These are phyloP conservation scores for Eupithecia centaureata DNA, from an alignment of 2,888 invertebrate genomes.

Conservation along the genomic window DNA sequence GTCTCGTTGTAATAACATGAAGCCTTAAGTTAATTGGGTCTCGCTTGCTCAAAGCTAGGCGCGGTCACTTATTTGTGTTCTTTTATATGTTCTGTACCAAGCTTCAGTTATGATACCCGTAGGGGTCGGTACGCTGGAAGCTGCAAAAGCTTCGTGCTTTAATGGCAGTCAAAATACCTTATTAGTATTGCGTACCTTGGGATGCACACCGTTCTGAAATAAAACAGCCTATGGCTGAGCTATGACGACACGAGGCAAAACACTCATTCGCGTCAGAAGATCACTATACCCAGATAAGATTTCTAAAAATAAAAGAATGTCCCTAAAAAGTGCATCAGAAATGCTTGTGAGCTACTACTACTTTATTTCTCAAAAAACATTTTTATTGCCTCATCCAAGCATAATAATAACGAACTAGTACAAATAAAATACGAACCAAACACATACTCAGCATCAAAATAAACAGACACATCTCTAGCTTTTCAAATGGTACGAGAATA, in stretches of 20 bases:
- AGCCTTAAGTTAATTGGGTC: conserved; percentile 22
- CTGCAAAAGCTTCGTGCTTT: background rate
- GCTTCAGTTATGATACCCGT: background rate
- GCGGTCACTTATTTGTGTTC: conserved; percentile 6
- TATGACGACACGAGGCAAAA: too few species aligned
- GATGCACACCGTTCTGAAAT: too few species aligned
- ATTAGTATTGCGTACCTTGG: too few species aligned
- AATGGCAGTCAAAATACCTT: too few species aligned
- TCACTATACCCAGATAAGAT: background rate
- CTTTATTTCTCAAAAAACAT: background rate
- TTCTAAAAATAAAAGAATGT: too few species aligned
- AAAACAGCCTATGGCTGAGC: background rate
- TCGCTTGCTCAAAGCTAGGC: conserved; percentile 12
- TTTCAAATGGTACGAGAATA: background rate
- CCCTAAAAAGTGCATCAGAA: too few species aligned
- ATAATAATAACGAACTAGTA: background rate
- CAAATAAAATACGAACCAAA: background rate
- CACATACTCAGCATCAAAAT: background rate
- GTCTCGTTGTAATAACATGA: conserved; percentile 22
- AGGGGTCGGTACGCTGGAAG: background rate
- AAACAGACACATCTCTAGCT: background rate
- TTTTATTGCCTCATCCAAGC: background rate
- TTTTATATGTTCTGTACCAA: background rate
- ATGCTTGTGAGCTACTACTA: too few species aligned
- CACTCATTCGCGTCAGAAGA: background rate